A percentile compares a stretch with the other conserved stretches of the same genome.
Evolutionary conservation across 1,140 invertebrate species (phyloP).

Genomic region (Aplysia californica): DNA sequence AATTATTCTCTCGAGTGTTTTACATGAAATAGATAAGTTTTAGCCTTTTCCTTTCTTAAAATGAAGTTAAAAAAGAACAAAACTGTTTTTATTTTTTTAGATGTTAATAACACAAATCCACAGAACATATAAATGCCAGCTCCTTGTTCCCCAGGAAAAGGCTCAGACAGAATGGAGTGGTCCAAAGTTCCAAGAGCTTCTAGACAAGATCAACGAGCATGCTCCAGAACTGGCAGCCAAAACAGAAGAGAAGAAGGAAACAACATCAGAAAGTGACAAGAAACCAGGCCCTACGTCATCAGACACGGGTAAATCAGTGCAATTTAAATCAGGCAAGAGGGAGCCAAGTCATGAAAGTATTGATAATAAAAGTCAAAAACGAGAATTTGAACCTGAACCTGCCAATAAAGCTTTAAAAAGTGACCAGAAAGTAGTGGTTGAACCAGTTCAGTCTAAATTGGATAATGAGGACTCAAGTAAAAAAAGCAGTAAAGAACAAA

Average conservation of each 20-base stretch:
- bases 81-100: neutral
- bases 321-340: neutral
- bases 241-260: no score
- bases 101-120: neutral
- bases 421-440: no score
- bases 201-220: conserved; percentile 36
- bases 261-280: no score
- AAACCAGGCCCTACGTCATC: neutral
- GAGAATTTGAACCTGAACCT: neutral
- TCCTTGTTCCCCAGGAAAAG: conserved; percentile 25
- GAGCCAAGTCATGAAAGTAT: neutral
- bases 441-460: no score
- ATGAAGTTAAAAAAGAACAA: neutral
- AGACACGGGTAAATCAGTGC: neutral
- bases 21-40: neutral
- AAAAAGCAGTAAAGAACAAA: neutral
- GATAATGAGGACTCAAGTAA: no score
- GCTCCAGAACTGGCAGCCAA: conserved; percentile 27
- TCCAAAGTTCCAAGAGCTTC: conserved; percentile 44
- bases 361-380: neutral
- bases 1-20: no score
- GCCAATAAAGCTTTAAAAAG: no score
- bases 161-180: conserved; percentile 47
- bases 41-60: neutral
- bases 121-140: neutral